phyloP scores from a whole-genome alignment of 23 tunicate species.

The Halocynthia aurantium region DNA sequence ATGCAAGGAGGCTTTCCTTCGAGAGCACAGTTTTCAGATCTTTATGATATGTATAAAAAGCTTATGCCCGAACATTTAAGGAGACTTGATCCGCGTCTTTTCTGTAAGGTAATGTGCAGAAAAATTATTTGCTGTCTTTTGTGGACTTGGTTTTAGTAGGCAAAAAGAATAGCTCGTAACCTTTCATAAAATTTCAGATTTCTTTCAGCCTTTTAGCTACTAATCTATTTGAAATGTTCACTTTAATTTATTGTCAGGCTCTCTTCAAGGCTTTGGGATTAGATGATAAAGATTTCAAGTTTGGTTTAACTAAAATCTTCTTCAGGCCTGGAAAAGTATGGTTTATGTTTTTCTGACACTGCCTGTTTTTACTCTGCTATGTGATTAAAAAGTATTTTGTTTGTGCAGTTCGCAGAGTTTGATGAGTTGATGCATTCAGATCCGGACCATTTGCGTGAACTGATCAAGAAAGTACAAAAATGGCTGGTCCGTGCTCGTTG shows the following conservation, averaged over 20 bases:
- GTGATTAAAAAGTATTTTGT: not conserved
- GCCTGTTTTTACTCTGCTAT: too few relatives aligned
- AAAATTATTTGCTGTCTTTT: not conserved
- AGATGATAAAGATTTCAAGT: slow-evolving; percentile 78
- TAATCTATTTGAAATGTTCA: not conserved
- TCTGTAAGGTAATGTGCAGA: slow-evolving; percentile 56
- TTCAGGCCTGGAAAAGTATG: slow-evolving; percentile 97
- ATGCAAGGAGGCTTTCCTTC: slow-evolving; percentile 99
- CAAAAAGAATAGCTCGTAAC: too few relatives aligned
- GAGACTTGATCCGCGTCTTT: slow-evolving; percentile 83
- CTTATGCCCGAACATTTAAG: slow-evolving; percentile 81
- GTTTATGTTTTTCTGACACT: not conserved
- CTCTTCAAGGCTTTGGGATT: slow-evolving; percentile 95
- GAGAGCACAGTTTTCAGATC: slow-evolving; percentile 83
- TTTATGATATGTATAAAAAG: slow-evolving; percentile 89
- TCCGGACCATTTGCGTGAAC: slow-evolving; percentile 63
- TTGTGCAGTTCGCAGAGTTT: slow-evolving; percentile 90
- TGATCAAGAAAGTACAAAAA: slow-evolving; percentile 94
- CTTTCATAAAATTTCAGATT: too few relatives aligned
- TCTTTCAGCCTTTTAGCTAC: not conserved
- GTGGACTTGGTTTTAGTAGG: not conserved
- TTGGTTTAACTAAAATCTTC: slow-evolving; percentile 83
- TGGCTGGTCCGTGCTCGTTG: slow-evolving; percentile 96
- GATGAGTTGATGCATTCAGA: slow-evolving; percentile 96
- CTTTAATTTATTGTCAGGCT: slow-evolving; percentile 41